Percentiles rank a stretch among this genome's conserved stretches.
Evolutionary conservation across 2,797 vertebrate genomes (phyloP).

Genomic region (Merluccius polli): DNA sequence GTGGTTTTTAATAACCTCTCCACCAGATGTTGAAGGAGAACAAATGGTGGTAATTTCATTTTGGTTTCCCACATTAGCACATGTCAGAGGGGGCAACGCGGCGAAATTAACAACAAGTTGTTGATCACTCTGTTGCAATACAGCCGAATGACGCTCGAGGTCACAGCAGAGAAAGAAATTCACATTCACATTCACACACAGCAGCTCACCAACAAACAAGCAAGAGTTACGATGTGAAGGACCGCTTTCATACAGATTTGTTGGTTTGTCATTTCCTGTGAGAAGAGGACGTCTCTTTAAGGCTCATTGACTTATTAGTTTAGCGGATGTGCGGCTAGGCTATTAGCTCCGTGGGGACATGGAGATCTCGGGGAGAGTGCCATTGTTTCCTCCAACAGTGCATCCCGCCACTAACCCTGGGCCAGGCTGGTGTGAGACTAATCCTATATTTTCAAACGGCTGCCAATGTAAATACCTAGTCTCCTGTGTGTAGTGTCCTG

Average conservation of each 20-base stretch:
- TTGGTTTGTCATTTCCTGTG: neutral
- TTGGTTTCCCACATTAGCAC: constrained; percentile 21
- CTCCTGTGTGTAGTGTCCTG: constrained; percentile 46
- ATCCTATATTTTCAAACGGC: constrained; percentile 50
- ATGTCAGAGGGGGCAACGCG: constrained; percentile 1
- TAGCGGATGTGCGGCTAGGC: constrained; percentile 3
- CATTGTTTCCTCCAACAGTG: constrained; percentile 26
- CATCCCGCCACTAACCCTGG: constrained; percentile 11
- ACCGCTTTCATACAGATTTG: neutral
- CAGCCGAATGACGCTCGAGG: neutral
- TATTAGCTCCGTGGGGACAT: neutral
- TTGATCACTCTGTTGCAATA: neutral
- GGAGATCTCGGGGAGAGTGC: constrained; percentile 13
- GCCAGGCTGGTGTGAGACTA: constrained; percentile 28
- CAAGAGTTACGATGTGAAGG: neutral
- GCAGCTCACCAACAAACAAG: neutral
- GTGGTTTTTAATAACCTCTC: constrained; percentile 34
- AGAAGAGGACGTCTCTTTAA: neutral
- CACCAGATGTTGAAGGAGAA: constrained; percentile 46
- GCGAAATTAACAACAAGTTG: constrained; percentile 2
- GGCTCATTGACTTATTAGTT: neutral
- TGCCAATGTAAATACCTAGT: constrained; percentile 40
- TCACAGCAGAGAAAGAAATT: neutral
- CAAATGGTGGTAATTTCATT: constrained; percentile 12
- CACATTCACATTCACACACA: neutral